Base-by-base conservation (phyloP, 92 coral and sea anemone genomes). In the Micromussa lordhowensis region DNA sequence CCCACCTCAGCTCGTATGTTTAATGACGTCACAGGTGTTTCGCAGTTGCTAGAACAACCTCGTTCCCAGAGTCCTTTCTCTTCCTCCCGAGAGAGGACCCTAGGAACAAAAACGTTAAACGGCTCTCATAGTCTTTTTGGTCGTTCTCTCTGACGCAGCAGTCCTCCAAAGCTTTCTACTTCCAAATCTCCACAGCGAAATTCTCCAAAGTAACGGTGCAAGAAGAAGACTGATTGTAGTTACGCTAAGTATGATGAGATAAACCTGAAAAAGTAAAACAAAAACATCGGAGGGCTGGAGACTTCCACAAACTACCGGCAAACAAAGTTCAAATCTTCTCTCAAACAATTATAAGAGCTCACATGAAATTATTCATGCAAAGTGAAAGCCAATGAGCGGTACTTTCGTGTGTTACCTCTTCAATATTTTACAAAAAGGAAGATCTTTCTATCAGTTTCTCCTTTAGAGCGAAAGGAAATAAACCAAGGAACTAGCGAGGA, bases 161-260 rank as follows among this genome's bases (percentile, higher is more conserved):
- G 63, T 58, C 77, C 82, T 84, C 83, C 90, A 69, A 13, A 64
- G 83, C 29, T 83, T 85, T 81, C 91, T 93, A 73, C 90, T 88
- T 36, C 96, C 98, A 86, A 93, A 97, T 86, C 90, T 94, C 98
- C 99, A 96, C 40, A 97, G 89, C 1, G 99, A 95, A n/a, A 91
- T 88, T 89, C 97, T 86, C 99, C 99, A 97, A 38, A 97, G 90
- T 87, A 97, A 91, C 26, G 99, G 99, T 35, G 99, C 99, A 44
- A 97, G 91, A 40, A 96, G 92, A 18, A 97, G 96, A 88, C 98
- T 96, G 31, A 97, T 91, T 63, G 99, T 96, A 24, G 99, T 96
- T 21, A 97, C 99, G 84, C 99, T 97, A 21, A 97, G 95, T 70
- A 97, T 94, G 77, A 97, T 95, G 3, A 97, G 97, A 89, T 97